Evolutionary conservation across 2,797 vertebrate species (phyloP), one percentile per base, ranked within the genome.

Genomic region (Gastrophryne carolinensis): DNA sequence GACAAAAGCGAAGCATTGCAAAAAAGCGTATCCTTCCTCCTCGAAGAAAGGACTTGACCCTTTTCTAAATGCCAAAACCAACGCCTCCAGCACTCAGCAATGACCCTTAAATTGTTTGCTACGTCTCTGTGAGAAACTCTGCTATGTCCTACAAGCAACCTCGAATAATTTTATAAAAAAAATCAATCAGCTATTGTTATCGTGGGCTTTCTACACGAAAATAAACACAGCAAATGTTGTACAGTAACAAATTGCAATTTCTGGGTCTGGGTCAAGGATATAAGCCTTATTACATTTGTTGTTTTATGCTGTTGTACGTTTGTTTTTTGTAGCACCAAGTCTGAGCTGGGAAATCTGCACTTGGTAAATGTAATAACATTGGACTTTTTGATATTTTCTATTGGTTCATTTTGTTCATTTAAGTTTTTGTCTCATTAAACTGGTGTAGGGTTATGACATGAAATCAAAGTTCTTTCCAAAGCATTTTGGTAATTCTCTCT

Each of bases 161-260:
- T 86, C 83, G 80, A 69, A 77, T 85, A 83, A 86, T 87, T 86
- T 90, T 84, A 86, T 83, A 78, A 87, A 88, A 90, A 89, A 88
- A 78, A 79, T 86, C 88, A 87, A 87, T 86, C 87, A 89, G 86
- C 82, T 82, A 80, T 84, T 88, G 86, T 88, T 88, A 87, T 83
- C 86, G 83, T 83, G 83, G 84, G 83, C 84, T 90, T 79, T 80
- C 79, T 75, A 86, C 84, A 86, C 87, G 81, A 84, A 90, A 89
- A 89, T 82, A 87, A 88, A 86, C 76, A 86, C 80, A 80, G 87
- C 81, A 88, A 85, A 84, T 85, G 82, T 74, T 80, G 80, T 80
- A 83, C 79, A 85, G 81, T 79, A 73, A 84, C 35, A 82, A 4
- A 27, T 2, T 5, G 6, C 9, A 12, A 24, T 47, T 60, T 35